These are phyloP conservation scores for Platichthys flesus DNA, from an alignment of 2,113 vertebrate species.

Conservation along the genomic window DNA sequence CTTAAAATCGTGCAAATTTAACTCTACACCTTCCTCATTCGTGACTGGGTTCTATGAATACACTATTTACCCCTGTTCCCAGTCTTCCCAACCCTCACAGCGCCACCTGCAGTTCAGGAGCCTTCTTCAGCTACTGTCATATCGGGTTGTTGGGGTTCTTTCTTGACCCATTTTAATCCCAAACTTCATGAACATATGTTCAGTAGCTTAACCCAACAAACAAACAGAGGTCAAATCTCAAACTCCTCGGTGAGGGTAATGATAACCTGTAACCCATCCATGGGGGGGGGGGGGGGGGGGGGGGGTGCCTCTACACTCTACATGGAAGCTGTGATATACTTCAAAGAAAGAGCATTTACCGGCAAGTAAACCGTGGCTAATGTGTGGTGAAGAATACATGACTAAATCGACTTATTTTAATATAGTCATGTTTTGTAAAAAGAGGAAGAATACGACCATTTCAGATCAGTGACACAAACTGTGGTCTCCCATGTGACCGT, in stretches of 20 bases:
- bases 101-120: background rate
- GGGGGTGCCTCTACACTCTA: too few relatives aligned
- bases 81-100: background rate
- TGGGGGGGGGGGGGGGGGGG: too few relatives aligned
- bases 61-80: background rate
- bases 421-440: background rate
- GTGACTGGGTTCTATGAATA: background rate
- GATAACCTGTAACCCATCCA: background rate
- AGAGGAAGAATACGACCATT: constrained; percentile 1
- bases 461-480: background rate
- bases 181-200: too few relatives aligned
- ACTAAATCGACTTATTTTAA: background rate
- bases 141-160: too few relatives aligned
- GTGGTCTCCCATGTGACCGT: background rate
- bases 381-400: background rate
- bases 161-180: too few relatives aligned
- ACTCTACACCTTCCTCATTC: background rate
- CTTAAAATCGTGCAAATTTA: background rate
- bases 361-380: background rate
- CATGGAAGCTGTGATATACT: background rate
- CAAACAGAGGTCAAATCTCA: background rate
- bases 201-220: too few relatives aligned
- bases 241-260: background rate
- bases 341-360: background rate
- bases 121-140: too few relatives aligned